Percentiles rank a stretch among this genome's conserved stretches.
Conservation (phyloP, 2,797 vertebrate genomes). For the Bryconaethiops microstoma region DNA sequence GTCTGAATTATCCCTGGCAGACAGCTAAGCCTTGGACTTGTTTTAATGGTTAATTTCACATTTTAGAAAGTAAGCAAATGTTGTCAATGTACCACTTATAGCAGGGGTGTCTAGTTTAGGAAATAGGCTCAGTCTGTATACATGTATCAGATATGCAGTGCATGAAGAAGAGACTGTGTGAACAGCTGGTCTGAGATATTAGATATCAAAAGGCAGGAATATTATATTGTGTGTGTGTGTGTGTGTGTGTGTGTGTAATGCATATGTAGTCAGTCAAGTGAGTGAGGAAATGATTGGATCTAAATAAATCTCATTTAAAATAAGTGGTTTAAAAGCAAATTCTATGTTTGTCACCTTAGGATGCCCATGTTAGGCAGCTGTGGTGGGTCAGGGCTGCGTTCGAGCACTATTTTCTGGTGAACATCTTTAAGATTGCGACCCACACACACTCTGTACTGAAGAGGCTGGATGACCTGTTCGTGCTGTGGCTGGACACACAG, state of each 20-base stretch:
- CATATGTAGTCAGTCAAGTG: background rate
- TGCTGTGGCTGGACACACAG: slow-evolving; percentile 10
- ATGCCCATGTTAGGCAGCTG: slow-evolving; percentile 13
- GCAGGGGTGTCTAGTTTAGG: background rate
- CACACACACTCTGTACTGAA: slow-evolving; percentile 6
- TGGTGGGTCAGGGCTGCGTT: background rate
- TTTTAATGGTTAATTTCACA: background rate
- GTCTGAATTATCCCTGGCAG: background rate
- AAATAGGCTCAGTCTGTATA: background rate
- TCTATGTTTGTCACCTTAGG: background rate
- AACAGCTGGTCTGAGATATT: background rate
- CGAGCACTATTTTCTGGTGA: background rate
- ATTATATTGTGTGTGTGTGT: too few species aligned
- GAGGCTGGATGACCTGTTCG: background rate
- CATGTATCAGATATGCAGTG: background rate
- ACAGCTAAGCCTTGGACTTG: background rate
- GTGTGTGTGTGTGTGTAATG: background rate
- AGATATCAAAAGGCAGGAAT: background rate
- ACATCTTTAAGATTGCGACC: background rate
- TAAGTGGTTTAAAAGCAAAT: background rate
- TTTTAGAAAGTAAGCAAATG: too few species aligned
- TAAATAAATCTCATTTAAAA: background rate
- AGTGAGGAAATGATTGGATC: background rate
- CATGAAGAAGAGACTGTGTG: background rate
- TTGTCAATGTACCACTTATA: background rate